Conservation (phyloP, 2,888 invertebrate genomes). For the Ypsolopha scabrella region DNA sequence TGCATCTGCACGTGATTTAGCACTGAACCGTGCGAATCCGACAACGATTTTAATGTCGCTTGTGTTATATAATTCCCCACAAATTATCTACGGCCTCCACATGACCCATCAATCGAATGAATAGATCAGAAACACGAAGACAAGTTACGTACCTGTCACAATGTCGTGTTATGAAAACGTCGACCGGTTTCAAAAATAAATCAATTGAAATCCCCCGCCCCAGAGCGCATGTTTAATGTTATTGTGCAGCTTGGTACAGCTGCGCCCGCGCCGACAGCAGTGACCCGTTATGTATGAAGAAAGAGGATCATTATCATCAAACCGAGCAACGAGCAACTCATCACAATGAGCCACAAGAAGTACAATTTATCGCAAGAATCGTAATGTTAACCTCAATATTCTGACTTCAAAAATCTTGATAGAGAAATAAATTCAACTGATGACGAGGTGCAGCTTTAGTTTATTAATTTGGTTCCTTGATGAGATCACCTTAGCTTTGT, state of each 20-base stretch:
- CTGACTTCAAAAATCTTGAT: no score
- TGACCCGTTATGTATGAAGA: constrained; percentile 25
- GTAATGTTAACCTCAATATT: no score
- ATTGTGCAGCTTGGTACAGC: constrained; percentile 43
- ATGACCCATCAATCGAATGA: background rate
- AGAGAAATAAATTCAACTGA: no score
- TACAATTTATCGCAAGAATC: no score
- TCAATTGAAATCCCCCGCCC: constrained; percentile 55
- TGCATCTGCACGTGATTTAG: background rate
- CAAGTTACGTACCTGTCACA: background rate
- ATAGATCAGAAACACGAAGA: background rate
- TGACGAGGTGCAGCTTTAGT: no score
- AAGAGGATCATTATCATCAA: constrained; percentile 8
- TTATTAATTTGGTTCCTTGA: no score
- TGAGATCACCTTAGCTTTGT: no score
- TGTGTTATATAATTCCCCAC: background rate
- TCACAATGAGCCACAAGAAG: no score
- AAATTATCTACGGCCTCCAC: background rate
- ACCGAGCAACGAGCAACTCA: background rate
- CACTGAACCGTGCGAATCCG: background rate
- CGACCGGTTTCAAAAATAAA: constrained; percentile 64
- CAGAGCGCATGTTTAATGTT: constrained; percentile 51
- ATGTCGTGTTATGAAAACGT: constrained; percentile 53
- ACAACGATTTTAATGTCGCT: background rate
- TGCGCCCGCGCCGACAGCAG: constrained; percentile 30